Evolutionary conservation across 2,888 invertebrate genomes (phyloP), one percentile per base, ranked within the genome.

Genomic region (Polydrusus cervinus): DNA sequence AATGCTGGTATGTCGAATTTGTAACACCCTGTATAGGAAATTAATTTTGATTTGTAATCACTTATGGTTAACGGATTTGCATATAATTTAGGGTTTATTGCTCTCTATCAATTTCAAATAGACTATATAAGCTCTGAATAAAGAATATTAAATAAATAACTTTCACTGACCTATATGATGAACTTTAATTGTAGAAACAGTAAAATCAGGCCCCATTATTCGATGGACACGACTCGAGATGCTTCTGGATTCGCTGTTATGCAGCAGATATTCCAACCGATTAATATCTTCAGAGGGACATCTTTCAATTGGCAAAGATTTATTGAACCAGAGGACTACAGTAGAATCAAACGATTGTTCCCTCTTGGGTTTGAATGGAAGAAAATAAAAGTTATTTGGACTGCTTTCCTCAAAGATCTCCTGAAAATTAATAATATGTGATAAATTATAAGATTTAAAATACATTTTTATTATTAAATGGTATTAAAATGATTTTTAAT

Each of bases 261-360:
- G 91, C 77, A 95, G 90, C 81, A 94, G 90, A 68, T 90, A 90
- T 73, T 95, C 90, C 0, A 97, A 88, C 67, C 90, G 89, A 11
- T 91, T 91, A 75, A 97, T 94, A 82, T 94, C 93, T 55, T 92
- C 90, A 78, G 93, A 90, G 0, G 96, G 95, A 86, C 97, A 98
- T 64, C 90, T 87, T 78, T 91, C 90, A 79, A 91, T 90, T 25
- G 93, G 91, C 51, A 96, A 85, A 30, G 95, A 93, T 55, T 93
- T 93, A 87, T 98, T 98, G 86, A 94, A 92, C 91, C 94, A 94
- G 76, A 92, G 92, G 55, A 94, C 91, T 76, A 93, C 90, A 13
- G 93, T 93, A 25, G 93, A 91, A 51, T 91, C 92, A 11, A 70
- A 49, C 20, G 72, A 45, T 7, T 43, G 20, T 10, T 78, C 78